Evolutionary conservation across 2,797 vertebrate genomes (phyloP).

Genomic region (Strix occidentalis): DNA sequence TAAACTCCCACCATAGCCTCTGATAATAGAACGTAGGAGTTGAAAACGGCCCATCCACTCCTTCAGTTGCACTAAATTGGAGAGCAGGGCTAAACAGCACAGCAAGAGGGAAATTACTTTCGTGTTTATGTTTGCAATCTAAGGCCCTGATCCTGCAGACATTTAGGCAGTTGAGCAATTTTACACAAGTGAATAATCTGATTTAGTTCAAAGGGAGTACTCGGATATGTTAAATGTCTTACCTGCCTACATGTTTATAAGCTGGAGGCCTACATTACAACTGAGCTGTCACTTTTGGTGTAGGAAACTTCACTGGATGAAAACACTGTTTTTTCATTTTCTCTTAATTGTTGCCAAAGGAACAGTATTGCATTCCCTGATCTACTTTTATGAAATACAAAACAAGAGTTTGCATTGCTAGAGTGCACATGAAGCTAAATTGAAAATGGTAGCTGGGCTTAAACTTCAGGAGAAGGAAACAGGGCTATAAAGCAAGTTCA

Average conservation of each 20-base stretch:
- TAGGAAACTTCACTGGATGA: background rate
- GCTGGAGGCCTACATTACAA: constrained; percentile 2
- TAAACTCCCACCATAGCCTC: constrained; percentile 42
- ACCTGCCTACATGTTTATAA: constrained; percentile 35
- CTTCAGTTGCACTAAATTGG: constrained; percentile 56
- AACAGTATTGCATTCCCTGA: constrained; percentile 23
- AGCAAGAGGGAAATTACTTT: constrained; percentile 69
- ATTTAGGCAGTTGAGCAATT: constrained; percentile 47
- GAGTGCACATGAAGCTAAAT: constrained; percentile 41
- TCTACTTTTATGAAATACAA: constrained; percentile 32
- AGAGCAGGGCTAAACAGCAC: constrained; percentile 52
- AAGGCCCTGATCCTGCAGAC: constrained; percentile 39
- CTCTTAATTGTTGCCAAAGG: constrained; percentile 34
- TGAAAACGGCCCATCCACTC: constrained; percentile 27
- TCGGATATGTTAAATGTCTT: constrained; percentile 43
- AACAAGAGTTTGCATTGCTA: constrained; percentile 28
- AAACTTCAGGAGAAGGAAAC: background rate
- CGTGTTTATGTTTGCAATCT: constrained; percentile 41
- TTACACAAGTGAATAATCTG: constrained; percentile 64
- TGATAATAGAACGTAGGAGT: background rate
- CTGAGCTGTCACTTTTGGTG: background rate
- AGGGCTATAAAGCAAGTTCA: background rate
- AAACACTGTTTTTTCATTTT: constrained; percentile 17
- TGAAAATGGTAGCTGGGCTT: constrained; percentile 17
- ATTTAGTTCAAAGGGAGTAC: constrained; percentile 59